Percentiles rank a stretch among this genome's conserved stretches.
Conservation (phyloP, 2,888 invertebrate genomes). For the Catotricha subobsoleta region DNA sequence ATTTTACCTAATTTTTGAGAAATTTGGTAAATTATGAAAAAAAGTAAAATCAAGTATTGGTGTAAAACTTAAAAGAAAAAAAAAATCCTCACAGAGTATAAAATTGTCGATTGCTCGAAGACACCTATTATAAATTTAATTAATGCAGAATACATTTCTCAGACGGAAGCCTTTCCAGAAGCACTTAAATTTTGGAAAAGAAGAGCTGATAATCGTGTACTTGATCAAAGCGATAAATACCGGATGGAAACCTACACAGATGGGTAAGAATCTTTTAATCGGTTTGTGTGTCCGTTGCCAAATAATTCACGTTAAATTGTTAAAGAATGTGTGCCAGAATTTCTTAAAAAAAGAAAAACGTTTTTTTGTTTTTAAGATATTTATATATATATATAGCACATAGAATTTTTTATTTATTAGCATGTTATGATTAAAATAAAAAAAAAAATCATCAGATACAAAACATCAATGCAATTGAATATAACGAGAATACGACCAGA, state of each 20-base stretch:
- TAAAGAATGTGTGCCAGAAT: no score
- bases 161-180: conserved; percentile 75
- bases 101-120: no score
- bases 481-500: conserved; percentile 45
- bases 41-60: no score
- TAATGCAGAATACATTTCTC: conserved; percentile 7
- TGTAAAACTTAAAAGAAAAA: no score
- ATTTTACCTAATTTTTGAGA: no score
- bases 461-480: conserved; percentile 61
- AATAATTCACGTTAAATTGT: no score
- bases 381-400: conserved; percentile 19
- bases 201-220: conserved; percentile 49
- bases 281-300: neutral
- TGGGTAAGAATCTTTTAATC: conserved; percentile 27
- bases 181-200: conserved; percentile 74
- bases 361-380: no score
- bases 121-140: conserved; percentile 3
- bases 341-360: no score
- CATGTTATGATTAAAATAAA: conserved; percentile 14
- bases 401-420: neutral
- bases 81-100: no score
- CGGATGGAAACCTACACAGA: conserved; percentile 37
- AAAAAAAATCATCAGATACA: conserved; percentile 23
- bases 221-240: conserved; percentile 48
- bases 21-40: no score